Conservation (phyloP, 1,140 invertebrate species). For the Meloidogyne exigua region DNA sequence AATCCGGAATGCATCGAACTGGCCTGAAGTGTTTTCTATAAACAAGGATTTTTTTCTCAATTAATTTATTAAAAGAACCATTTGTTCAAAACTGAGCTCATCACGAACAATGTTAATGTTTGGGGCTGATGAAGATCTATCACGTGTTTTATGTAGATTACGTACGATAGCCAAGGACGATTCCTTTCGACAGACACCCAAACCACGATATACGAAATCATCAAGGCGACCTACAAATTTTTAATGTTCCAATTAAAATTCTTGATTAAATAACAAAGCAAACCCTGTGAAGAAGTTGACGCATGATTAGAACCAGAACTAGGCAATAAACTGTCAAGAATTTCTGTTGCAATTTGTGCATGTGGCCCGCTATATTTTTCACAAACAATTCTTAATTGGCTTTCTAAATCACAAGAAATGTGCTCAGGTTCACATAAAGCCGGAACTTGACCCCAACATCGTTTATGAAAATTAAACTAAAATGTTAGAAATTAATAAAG, state of each 20-base stretch:
- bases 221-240: background rate
- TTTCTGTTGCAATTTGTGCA: slow-evolving; percentile 38
- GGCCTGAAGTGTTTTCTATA: slow-evolving; percentile 41
- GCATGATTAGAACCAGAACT: background rate
- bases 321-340: slow-evolving; percentile 40
- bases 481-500: background rate
- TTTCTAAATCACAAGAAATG: slow-evolving; percentile 45
- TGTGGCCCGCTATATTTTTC: slow-evolving; percentile 43
- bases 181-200: background rate
- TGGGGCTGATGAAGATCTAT: slow-evolving; percentile 50
- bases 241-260: too few species aligned
- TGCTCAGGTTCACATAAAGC: slow-evolving; percentile 42
- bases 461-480: slow-evolving; percentile 49
- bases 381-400: slow-evolving; percentile 43
- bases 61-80: slow-evolving; percentile 14
- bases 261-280: background rate
- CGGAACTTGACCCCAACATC: slow-evolving; percentile 51
- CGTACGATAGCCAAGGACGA: background rate
- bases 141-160: slow-evolving; percentile 23
- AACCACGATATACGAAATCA: background rate
- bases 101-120: slow-evolving; percentile 52
- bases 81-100: slow-evolving; percentile 39
- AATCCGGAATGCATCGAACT: slow-evolving; percentile 42
- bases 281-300: background rate
- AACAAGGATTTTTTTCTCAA: background rate